Base-by-base conservation (phyloP, 2,113 vertebrate species). In the Barbus barbus region DNA sequence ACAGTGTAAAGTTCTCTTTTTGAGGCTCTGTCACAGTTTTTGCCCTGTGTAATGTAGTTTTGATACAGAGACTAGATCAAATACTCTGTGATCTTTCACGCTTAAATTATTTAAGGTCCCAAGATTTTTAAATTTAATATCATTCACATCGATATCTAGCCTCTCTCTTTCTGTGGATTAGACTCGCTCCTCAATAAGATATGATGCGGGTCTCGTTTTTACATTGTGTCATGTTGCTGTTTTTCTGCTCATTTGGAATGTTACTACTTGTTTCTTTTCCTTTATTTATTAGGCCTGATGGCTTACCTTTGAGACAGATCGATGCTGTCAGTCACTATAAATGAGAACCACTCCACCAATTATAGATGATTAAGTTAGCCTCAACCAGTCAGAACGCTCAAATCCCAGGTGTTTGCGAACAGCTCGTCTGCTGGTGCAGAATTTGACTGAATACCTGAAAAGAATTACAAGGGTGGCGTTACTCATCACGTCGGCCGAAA, bases 331-430 rank as follows among this genome's bases (percentile, higher is more conserved):
- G 88, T 89, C 85, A 85, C 82, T 87, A 88, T 88, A 81, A 86
- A 90, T 88, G 81, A 89, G 86, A 86, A 84, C 56, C 88, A 83
- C 87, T 87, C 85, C 81, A 87, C 76, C 88, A 89, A 85, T 89
- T 90, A 89, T 67, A 87, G 85, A 89, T 87, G 83, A 89, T 89
- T 86, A 82, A 82, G 85, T 87, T 89, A 85, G 83, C 75, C 56
- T 86, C 78, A 38, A 78, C 86, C 86, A 89, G 83, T 88, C 86
- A 83, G 61, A 78, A 33, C 16, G 24, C 44, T 78, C 13, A 83
- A 87, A 84, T 85, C 82, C 60, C 78, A 71, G 31, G 69, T 83
- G 65, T 75, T 78, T 41, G 26, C 77, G 41, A 82, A 48, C 44
- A 60, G 61, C 53, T 77, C 61, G 18, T 75, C 78, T 74, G 78